These are phyloP conservation scores for Hetaerina titia DNA, from an alignment of 2,888 invertebrate species.

Conservation along the genomic window DNA sequence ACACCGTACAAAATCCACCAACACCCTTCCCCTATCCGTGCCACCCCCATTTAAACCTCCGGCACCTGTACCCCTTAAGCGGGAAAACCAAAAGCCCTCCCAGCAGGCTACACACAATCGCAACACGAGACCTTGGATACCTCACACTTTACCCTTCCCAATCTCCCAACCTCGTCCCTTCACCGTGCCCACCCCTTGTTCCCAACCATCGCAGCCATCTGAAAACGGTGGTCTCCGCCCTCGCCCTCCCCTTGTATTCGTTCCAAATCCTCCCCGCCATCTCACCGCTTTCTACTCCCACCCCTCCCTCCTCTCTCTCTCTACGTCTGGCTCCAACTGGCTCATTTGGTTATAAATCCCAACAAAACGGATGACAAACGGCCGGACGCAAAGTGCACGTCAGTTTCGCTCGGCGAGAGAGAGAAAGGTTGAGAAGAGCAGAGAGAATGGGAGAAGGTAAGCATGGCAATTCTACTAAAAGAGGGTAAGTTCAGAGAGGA, in stretches of 20 bases:
- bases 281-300: background rate
- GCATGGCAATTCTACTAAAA: background rate
- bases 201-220: background rate
- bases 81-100: background rate
- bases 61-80: background rate
- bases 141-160: background rate
- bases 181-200: background rate
- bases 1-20: too few species aligned
- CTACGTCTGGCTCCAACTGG: background rate
- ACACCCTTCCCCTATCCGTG: background rate
- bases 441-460: background rate
- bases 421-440: background rate
- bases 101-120: background rate
- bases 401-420: background rate
- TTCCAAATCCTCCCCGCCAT: background rate
- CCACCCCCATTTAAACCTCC: background rate
- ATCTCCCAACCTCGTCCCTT: background rate
- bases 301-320: background rate
- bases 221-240: background rate
- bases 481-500: background rate
- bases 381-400: slow-evolving; percentile 42
- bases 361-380: slow-evolving; percentile 53
- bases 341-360: slow-evolving; percentile 62
- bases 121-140: background rate
- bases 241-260: background rate